Evolutionary conservation across 2,888 invertebrate genomes (phyloP).

Genomic region (Phalangium opilio): DNA sequence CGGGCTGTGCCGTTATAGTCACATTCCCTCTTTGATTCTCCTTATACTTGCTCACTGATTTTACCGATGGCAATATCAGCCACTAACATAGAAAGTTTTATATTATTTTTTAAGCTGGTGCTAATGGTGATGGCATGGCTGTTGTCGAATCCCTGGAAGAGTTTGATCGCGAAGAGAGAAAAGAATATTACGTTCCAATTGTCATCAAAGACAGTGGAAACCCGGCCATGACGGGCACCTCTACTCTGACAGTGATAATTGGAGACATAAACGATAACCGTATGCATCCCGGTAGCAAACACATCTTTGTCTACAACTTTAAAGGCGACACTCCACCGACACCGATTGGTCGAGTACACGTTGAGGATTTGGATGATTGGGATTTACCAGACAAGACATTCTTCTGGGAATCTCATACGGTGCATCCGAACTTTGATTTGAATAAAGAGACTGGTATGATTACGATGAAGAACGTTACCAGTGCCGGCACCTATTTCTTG

Average conservation of each 20-base stretch:
- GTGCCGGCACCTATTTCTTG: constrained; percentile 48
- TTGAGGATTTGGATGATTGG: constrained; percentile 97
- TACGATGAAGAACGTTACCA: constrained; percentile 81
- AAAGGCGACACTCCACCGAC: constrained; percentile 66
- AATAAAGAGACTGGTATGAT: constrained; percentile 89
- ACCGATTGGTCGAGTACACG: constrained; percentile 86
- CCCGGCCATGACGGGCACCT: constrained; percentile 91
- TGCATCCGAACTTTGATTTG: constrained; percentile 66
- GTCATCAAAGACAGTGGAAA: constrained; percentile 93
- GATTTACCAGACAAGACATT: constrained; percentile 94
- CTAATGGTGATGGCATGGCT: constrained; percentile 94
- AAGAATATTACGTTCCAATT: constrained; percentile 91
- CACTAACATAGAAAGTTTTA: no score
- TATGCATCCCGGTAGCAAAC: constrained; percentile 92
- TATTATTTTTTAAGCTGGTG: constrained; percentile 51
- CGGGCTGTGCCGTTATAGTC: no score
- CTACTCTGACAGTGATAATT: constrained; percentile 87
- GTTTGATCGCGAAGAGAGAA: constrained; percentile 89
- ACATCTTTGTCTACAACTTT: constrained; percentile 94
- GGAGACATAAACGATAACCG: constrained; percentile 97
- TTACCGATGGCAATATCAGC: no score
- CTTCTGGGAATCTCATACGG: constrained; percentile 71
- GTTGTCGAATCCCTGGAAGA: constrained; percentile 82
- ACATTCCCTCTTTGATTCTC: no score
- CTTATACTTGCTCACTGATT: no score